Conservation (phyloP, 2,888 invertebrate genomes). For the Anodontia alba region DNA sequence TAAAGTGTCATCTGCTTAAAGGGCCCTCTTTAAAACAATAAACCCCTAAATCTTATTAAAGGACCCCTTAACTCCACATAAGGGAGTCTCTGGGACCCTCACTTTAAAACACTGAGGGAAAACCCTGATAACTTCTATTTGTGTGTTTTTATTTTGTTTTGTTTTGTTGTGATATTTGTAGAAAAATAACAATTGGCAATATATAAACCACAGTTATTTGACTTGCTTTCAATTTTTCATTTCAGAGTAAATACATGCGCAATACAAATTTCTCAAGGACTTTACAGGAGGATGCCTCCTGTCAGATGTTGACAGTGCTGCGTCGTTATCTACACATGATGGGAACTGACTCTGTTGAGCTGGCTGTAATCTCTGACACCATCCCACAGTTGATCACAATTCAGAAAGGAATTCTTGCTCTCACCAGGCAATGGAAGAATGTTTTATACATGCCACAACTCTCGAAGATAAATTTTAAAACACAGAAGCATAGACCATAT, state of each 20-base stretch:
- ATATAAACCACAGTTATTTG: too few relatives aligned
- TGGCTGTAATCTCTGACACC: conserved; percentile 92
- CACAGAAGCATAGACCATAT: conserved; percentile 88
- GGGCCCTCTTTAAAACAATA: too few relatives aligned
- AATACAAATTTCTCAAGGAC: conserved; percentile 93
- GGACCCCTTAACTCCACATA: too few relatives aligned
- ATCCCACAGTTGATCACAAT: conserved; percentile 95
- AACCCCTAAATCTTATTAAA: too few relatives aligned
- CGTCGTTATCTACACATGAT: conserved; percentile 91
- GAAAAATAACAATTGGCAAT: too few relatives aligned
- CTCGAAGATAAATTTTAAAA: conserved; percentile 92
- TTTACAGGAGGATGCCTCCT: conserved; percentile 97
- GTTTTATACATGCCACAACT: conserved; percentile 96
- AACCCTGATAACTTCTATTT: too few relatives aligned
- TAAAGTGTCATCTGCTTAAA: too few relatives aligned
- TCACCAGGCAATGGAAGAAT: conserved; percentile 98
- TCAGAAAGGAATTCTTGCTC: conserved; percentile 96
- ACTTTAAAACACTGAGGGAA: too few relatives aligned
- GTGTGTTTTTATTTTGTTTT: too few relatives aligned
- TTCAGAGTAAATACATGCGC: conserved; percentile 94
- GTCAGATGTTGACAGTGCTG: conserved; percentile 95
- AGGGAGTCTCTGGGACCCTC: too few relatives aligned
- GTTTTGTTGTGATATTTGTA: too few relatives aligned
- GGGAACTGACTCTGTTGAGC: conserved; percentile 91
- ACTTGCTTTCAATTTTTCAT: too few relatives aligned